Conservation (phyloP, 2,113 vertebrate species). For the Himantopus leucocephalus region DNA sequence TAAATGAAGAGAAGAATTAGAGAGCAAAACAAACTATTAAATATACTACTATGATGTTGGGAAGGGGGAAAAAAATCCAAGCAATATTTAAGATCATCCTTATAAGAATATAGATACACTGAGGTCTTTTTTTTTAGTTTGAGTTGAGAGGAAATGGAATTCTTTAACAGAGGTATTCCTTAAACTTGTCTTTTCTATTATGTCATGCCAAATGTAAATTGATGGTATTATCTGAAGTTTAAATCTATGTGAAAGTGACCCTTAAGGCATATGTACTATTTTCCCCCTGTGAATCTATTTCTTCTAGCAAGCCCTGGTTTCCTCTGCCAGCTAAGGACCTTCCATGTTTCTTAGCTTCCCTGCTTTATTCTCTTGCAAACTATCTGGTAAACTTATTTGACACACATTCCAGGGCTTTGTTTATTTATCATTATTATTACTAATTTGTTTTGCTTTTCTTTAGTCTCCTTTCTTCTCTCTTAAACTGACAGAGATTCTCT, state of each 20-base stretch:
- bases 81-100: neutral
- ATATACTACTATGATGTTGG: neutral
- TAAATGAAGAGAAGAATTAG: neutral
- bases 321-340: neutral
- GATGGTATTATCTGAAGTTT: neutral
- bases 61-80: neutral
- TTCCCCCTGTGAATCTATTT: neutral
- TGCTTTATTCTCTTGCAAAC: neutral
- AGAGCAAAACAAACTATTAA: neutral
- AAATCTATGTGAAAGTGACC: neutral
- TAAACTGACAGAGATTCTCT: neutral
- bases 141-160: neutral
- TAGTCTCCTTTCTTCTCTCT: neutral
- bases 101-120: neutral
- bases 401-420: neutral
- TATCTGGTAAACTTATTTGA: neutral
- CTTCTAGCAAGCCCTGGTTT: neutral
- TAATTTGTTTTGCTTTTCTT: neutral
- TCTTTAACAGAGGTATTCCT: neutral
- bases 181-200: neutral
- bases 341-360: neutral
- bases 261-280: neutral
- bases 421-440: neutral
- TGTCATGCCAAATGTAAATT: neutral
- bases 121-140: neutral